Evolutionary conservation across 2,888 invertebrate species (phyloP), one percentile per base, ranked within the genome.

Genomic region (Acanthoscelides obtectus): DNA sequence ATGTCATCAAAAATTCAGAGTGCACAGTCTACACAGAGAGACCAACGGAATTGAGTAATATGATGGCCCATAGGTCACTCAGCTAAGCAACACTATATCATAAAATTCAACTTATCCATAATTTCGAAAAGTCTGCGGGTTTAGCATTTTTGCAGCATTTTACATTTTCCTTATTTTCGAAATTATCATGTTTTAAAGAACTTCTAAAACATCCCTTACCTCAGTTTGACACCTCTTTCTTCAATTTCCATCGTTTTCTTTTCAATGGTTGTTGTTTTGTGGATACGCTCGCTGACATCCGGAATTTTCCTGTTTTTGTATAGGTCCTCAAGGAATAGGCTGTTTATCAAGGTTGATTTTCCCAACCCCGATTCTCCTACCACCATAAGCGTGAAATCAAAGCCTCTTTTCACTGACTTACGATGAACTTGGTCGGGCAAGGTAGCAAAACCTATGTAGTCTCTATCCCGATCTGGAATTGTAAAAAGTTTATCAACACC

Each of bases 301-400:
- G 91, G 89, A 75, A 93, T 88, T 80, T 91, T 90, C 77, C 96
- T 90, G 81, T 93, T 94, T 85, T 94, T 94, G 87, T 98, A 98
- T 22, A 98, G 89, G 84, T 98, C 97, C 71, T 95, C 96, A 77
- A 97, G 89, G 85, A 98, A 98, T 69, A 98, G 89, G 82, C 96
- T 97, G 88, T 97, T 98, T 84, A 98, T 93, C 70, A 98, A 89
- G 0, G 98, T 98, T 0, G 97, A 97, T 86, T 98, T 98, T 72
- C 98, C 98, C 69, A 98, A 88, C 0, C 98, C 97, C 0, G 94
- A 93, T 86, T 98, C 97, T 27, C 97, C 98, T 45, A 97, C 94
- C 20, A 98, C 97, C 96, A 98, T 97, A 76, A 98, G 87, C 0
- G 97, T 98, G 86, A 98, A 98, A 86, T 98, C 97, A 86, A 98